Conservation (phyloP, 2,888 invertebrate species). For the Aleiodes testaceus region DNA sequence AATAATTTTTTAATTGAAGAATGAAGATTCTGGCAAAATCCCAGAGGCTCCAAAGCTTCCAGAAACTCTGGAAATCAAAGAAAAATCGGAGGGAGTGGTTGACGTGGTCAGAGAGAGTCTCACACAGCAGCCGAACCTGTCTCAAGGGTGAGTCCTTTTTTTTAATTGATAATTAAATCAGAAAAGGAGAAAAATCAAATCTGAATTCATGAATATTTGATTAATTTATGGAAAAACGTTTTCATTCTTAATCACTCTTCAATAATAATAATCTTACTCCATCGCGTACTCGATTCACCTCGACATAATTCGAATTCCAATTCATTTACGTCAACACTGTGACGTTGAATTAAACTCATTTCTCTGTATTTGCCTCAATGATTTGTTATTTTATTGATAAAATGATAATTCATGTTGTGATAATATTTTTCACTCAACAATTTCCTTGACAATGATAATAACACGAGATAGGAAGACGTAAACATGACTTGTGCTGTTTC, state of each 20-base stretch:
- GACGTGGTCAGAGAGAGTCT: conserved; percentile 64
- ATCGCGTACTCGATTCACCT: neutral
- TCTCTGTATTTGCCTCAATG: no score
- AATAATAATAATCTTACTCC: neutral
- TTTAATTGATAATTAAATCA: neutral
- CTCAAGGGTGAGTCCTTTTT: conserved; percentile 65
- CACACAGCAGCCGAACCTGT: conserved; percentile 67
- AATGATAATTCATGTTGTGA: neutral
- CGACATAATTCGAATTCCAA: conserved; percentile 9
- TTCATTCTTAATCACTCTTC: neutral
- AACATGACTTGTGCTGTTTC: no score
- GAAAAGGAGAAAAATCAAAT: no score
- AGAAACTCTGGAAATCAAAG: conserved; percentile 42
- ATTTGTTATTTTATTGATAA: neutral
- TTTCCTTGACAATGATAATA: no score
- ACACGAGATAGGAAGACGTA: no score
- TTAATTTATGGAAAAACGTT: neutral
- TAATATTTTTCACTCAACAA: no score
- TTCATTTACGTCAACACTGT: conserved; percentile 1
- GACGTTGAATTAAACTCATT: neutral
- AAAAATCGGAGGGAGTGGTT: conserved; percentile 51
- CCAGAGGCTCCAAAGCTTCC: conserved; percentile 44
- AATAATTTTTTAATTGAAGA: neutral
- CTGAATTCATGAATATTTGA: neutral
- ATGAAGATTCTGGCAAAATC: conserved; percentile 32